Evolutionary conservation across 2,797 vertebrate genomes (phyloP), one percentile per base, ranked within the genome.

Genomic region (Cephalopachus bancanus): DNA sequence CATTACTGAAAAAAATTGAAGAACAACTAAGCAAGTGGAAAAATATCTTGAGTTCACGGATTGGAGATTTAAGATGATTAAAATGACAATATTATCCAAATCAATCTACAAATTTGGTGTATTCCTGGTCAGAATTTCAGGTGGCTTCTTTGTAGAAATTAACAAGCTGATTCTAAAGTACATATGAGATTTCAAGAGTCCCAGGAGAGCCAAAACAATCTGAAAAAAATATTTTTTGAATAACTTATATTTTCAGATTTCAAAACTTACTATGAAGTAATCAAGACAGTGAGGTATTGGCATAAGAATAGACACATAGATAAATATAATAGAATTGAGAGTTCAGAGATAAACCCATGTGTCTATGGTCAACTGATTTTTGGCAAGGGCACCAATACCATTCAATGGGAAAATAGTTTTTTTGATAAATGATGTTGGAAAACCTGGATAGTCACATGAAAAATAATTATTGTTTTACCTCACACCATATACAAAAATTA

Each of bases 221-320:
- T 65, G 20, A 49, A 94, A 89, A 51, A 89, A 87, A 33, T 24
- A n/a, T n/a, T 74, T 67, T 44, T 74, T 57, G 30, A 16, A 57
- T 37, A 53, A 57, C 62, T 51, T 37, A 71, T 6, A 33, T 60
- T 80, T 87, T 15, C 53, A 53, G 30, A 93, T 37, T 87, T 72
- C 44, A 88, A 93, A 93, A 88, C 57, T 72, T 72, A 64, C n/a
- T 88, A 20, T 28, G 71, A 72, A 37, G n/a, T 62, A 88, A 74
- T 65, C 67, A 81, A 74, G 67, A 93, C 76, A 80, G 9, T 80
- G 19, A 44, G 49, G 7, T 44, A 30, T 0, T 57, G 19, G 26
- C 33, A n/a, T 92, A 64, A 65, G 12, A 28, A 16, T 26, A 19
- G 55, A 91, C 10, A 22, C 28, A 60, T 53, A 71, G 53, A 53